Conservation (phyloP, 2,113 vertebrate species). For the Pituophis catenifer region DNA sequence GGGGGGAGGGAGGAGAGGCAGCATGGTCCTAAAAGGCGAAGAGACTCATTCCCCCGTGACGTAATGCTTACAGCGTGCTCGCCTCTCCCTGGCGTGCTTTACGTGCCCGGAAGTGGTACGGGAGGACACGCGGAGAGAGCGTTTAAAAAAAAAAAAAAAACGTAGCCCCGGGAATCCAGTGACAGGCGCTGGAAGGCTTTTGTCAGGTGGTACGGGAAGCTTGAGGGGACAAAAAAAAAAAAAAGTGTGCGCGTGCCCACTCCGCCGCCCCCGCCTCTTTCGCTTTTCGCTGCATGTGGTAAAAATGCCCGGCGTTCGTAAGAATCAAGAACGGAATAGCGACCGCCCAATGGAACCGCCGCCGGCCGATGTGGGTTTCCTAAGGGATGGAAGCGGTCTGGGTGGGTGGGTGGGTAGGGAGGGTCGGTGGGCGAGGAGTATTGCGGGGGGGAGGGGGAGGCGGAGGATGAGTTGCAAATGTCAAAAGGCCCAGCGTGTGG, state of each 20-base stretch:
- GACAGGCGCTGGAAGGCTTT: neutral
- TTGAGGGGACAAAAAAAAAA: constrained; percentile 15
- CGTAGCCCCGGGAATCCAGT: neutral
- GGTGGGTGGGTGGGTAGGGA: neutral
- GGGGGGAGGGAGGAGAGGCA: rapidly evolving
- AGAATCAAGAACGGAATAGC: constrained; percentile 62
- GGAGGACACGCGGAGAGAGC: neutral
- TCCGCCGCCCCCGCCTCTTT: neutral
- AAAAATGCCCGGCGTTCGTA: constrained; percentile 68
- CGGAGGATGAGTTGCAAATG: neutral
- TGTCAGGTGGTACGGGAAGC: constrained; percentile 41
- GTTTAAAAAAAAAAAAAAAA: neutral
- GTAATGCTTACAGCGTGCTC: neutral
- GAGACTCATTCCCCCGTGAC: neutral
- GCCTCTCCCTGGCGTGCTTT: neutral
- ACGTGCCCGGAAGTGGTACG: neutral
- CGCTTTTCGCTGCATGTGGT: neutral
- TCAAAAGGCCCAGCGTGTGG: neutral
- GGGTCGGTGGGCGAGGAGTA: neutral
- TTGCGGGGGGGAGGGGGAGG: neutral
- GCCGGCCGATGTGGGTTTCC: constrained; percentile 69
- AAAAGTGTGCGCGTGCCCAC: neutral
- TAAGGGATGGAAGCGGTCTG: neutral
- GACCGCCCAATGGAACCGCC: constrained; percentile 61
- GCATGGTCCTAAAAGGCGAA: neutral